A percentile compares a stretch with the other conserved stretches of the same genome.
Conservation (phyloP, 1,140 invertebrate species). For the Heliconius nattereri region DNA sequence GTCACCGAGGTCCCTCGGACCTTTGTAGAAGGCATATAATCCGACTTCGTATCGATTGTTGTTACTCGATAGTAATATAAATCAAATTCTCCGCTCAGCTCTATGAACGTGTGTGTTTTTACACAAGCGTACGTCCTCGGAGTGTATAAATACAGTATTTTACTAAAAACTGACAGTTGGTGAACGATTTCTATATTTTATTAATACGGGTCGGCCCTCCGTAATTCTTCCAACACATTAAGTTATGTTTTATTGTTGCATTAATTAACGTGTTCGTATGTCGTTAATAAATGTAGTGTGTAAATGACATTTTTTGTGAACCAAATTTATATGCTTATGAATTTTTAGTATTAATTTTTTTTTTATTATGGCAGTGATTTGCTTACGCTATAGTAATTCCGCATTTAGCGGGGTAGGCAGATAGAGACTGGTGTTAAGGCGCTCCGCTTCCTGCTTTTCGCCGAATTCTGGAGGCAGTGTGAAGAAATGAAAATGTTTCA, state of each 20-base stretch:
- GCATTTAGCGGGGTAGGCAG: too few relatives aligned
- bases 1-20: slow-evolving; percentile 25
- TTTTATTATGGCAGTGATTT: too few relatives aligned
- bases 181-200: slow-evolving; percentile 19
- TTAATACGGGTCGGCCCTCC: slow-evolving; percentile 7
- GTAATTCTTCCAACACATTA: slow-evolving; percentile 1
- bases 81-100: slow-evolving; percentile 63
- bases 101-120: slow-evolving; percentile 70
- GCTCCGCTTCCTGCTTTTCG: too few relatives aligned
- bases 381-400: background rate
- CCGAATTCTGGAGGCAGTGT: too few relatives aligned
- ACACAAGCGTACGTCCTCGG: slow-evolving; percentile 58
- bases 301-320: too few relatives aligned
- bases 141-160: slow-evolving; percentile 55
- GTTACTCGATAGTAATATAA: slow-evolving; percentile 53
- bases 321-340: too few relatives aligned
- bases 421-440: too few relatives aligned
- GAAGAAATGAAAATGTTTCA: too few relatives aligned
- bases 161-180: slow-evolving; percentile 36
- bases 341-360: too few relatives aligned
- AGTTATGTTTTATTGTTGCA: slow-evolving; percentile 1
- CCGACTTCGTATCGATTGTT: background rate
- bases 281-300: background rate
- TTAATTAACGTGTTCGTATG: background rate
- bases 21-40: slow-evolving; percentile 35